These are phyloP conservation scores for Leontopithecus rosalia DNA, from an alignment of 2,797 vertebrate genomes.

Conservation along the genomic window DNA sequence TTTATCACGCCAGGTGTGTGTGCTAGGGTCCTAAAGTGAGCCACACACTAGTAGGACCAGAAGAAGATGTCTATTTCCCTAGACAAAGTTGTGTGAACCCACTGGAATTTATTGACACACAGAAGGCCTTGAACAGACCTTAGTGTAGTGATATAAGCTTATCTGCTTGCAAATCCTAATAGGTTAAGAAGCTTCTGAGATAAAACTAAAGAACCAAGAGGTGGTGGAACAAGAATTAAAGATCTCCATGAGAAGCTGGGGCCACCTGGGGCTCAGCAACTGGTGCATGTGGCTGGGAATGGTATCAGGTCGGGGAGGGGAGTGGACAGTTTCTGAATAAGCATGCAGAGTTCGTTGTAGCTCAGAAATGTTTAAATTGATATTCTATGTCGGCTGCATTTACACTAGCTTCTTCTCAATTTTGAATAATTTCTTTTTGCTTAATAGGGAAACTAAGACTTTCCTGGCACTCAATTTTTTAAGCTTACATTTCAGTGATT, in stretches of 20 bases:
- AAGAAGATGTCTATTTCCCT: neutral
- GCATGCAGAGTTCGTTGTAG: neutral
- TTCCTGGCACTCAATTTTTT: neutral
- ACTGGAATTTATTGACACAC: neutral
- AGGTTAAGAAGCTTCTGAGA: neutral
- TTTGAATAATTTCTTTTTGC: conserved; percentile 31
- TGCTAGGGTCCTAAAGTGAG: neutral
- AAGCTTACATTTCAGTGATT: neutral
- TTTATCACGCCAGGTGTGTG: neutral
- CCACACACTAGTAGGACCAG: neutral
- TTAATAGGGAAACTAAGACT: neutral
- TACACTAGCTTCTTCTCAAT: neutral
- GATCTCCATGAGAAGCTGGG: neutral
- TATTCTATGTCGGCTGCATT: neutral
- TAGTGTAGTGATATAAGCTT: neutral
- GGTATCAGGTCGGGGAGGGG: rapidly evolving
- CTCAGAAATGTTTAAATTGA: neutral
- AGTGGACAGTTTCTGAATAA: neutral
- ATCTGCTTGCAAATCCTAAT: neutral
- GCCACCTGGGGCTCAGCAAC: neutral
- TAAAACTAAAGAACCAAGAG: neutral
- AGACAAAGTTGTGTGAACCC: neutral
- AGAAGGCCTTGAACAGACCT: neutral
- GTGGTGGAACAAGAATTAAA: neutral
- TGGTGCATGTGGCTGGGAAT: neutral